Conservation (phyloP, 2,797 vertebrate genomes). For the Rhyacichthys aspro region DNA sequence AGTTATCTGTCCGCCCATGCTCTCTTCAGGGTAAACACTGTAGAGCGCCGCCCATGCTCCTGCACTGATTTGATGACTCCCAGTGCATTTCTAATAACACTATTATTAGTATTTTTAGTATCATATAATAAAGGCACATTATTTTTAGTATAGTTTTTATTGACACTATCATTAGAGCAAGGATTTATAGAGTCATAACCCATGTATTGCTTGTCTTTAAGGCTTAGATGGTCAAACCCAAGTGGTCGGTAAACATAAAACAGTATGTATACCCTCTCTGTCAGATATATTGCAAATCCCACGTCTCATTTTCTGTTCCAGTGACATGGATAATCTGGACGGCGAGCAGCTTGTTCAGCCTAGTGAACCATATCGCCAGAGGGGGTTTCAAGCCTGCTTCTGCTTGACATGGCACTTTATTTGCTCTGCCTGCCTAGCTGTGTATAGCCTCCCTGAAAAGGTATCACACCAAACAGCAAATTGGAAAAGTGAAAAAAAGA, state of each 20-base stretch:
- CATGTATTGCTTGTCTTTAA: not conserved
- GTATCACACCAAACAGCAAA: slow-evolving; percentile 30
- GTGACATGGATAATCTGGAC: slow-evolving; percentile 63
- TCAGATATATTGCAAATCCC: slow-evolving; percentile 53
- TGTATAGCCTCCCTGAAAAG: slow-evolving; percentile 26
- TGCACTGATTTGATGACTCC: slow-evolving; percentile 36
- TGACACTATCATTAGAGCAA: not conserved
- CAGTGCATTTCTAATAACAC: slow-evolving; percentile 21
- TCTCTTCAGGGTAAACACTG: slow-evolving; percentile 7
- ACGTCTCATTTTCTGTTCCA: slow-evolving; percentile 55
- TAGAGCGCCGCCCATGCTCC: slow-evolving; percentile 17
- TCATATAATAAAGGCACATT: too few relatives aligned
- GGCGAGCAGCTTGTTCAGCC: slow-evolving; percentile 56
- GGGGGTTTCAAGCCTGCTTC: slow-evolving; percentile 47
- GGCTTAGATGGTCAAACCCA: not conserved
- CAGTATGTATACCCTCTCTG: slow-evolving; percentile 18
- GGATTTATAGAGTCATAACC: not conserved
- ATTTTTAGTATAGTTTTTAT: not conserved
- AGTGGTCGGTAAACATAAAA: slow-evolving; percentile 17
- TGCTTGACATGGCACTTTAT: slow-evolving; percentile 61
- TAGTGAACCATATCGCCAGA: slow-evolving; percentile 45
- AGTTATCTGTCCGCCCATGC: slow-evolving; percentile 2
- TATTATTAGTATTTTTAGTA: not conserved
- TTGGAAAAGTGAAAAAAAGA: slow-evolving; percentile 3
- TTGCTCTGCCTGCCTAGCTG: slow-evolving; percentile 41